A percentile compares a stretch with the other conserved stretches of the same genome.
These are phyloP conservation scores for chimpanzee (Pan troglodytes) DNA, from an alignment of 2,113 vertebrate species.

Conservation along the genomic window NHGRI_mPanTro3-v2.1_pri NC_072412.2:107838001-107838500, in stretches of 20 bases:
- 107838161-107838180: background rate
- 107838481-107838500: constrained; percentile 6
- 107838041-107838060: background rate
- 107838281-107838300: background rate
- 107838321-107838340: background rate
- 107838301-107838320: background rate
- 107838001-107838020: background rate
- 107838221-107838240: background rate
- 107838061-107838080: background rate
- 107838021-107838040: background rate
- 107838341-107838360: background rate
- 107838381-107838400: background rate
- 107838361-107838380: background rate
- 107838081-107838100: background rate
- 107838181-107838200: background rate
- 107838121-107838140: background rate
- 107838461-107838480: background rate
- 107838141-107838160: background rate
- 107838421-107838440: background rate
- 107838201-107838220: background rate
- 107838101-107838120: background rate
- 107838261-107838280: background rate
- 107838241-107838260: background rate
- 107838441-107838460: background rate
- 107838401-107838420: background rate